These are phyloP conservation scores for Pogonophryne albipinna DNA, from an alignment of 2,797 vertebrate genomes.

Conservation along the genomic window DNA sequence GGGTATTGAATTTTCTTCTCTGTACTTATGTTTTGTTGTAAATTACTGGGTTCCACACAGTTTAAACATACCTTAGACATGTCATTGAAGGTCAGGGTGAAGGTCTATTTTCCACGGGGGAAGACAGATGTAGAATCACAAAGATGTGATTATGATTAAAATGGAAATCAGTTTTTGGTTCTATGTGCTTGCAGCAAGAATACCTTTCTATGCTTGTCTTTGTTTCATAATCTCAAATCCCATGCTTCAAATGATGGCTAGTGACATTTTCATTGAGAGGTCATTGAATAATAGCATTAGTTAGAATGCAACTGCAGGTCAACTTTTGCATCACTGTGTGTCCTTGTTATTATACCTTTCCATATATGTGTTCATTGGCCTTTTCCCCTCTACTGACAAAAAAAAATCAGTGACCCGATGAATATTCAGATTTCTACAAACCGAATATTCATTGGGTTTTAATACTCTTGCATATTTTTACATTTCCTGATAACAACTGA, in stretches of 20 bases:
- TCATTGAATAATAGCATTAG: slow-evolving; percentile 5
- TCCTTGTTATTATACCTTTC: neutral
- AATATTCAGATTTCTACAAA: slow-evolving; percentile 14
- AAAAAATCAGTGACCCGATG: neutral
- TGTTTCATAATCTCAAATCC: slow-evolving; percentile 12
- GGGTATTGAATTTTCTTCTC: slow-evolving; percentile 43
- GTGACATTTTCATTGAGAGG: slow-evolving; percentile 29
- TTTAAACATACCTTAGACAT: neutral
- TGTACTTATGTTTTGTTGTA: slow-evolving; percentile 14
- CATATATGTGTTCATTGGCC: slow-evolving; percentile 4
- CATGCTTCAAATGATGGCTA: neutral
- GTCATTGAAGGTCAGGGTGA: slow-evolving; percentile 10
- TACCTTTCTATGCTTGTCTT: slow-evolving; percentile 1
- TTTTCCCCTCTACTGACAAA: neutral
- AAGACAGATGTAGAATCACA: neutral
- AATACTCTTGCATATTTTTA: slow-evolving; percentile 22
- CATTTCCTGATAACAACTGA: slow-evolving; percentile 25
- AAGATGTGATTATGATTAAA: neutral
- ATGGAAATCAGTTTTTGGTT: neutral
- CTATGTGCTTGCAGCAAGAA: slow-evolving; percentile 5
- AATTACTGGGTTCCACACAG: slow-evolving; percentile 16
- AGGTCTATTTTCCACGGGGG: slow-evolving; percentile 5
- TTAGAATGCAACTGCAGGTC: neutral
- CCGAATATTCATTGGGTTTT: slow-evolving; percentile 32
- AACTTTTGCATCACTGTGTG: neutral